phyloP scores from a whole-genome alignment of 2,888 invertebrate genomes.

The Leuctra nigra region DNA sequence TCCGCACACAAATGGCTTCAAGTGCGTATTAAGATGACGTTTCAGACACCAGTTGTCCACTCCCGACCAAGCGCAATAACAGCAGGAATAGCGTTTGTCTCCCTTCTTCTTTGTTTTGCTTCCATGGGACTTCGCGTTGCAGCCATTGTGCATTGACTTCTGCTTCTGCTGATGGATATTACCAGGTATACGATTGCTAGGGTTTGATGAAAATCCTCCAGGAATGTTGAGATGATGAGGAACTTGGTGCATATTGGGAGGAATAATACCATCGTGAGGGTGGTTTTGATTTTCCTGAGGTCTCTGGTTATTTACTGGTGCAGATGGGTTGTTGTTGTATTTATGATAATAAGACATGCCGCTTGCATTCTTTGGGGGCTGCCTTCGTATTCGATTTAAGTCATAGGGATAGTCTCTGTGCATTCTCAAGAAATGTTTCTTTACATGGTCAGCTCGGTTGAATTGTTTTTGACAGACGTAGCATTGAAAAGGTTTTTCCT shows the following conservation, averaged over 20 bases:
- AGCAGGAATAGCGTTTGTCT: constrained; percentile 74
- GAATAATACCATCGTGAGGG: constrained; percentile 17
- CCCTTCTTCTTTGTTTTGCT: constrained; percentile 42
- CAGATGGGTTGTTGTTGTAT: constrained; percentile 22
- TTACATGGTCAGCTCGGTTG: constrained; percentile 90
- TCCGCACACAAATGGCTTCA: constrained; percentile 85
- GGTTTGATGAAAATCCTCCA: constrained; percentile 16
- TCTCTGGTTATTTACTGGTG: constrained; percentile 16
- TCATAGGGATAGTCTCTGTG: constrained; percentile 86
- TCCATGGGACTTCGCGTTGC: constrained; percentile 37
- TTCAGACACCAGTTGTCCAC: constrained; percentile 92
- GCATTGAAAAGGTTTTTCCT: constrained; percentile 91
- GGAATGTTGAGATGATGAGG: constrained; percentile 25
- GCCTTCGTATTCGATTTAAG: constrained; percentile 67
- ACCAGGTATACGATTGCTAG: not conserved
- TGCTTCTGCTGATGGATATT: constrained; percentile 28
- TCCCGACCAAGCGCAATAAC: constrained; percentile 88
- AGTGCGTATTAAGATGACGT: constrained; percentile 85
- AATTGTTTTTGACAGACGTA: constrained; percentile 90
- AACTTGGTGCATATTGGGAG: constrained; percentile 18
- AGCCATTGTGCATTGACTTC: constrained; percentile 34
- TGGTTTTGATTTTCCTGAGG: constrained; percentile 8
- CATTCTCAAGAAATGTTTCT: constrained; percentile 89
- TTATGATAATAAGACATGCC: constrained; percentile 32
- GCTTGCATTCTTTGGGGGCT: constrained; percentile 36